phyloP scores from a whole-genome alignment of 1,140 invertebrate genomes.

The Drosophila micromelanica region DNA sequence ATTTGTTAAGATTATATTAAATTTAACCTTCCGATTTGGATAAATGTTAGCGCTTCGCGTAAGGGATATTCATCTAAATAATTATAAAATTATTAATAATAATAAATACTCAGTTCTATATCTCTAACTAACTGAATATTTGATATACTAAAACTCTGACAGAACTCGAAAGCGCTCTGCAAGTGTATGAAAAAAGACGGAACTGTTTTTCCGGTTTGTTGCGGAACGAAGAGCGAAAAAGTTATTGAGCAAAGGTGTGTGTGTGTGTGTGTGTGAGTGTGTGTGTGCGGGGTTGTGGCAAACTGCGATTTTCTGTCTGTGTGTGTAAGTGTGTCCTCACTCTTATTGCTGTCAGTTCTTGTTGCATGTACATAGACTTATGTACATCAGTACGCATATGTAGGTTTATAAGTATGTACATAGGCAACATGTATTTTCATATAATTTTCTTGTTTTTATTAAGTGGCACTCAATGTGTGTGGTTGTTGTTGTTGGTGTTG shows the following conservation, averaged over 20 bases:
- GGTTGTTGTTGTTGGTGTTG: slow-evolving; percentile 30
- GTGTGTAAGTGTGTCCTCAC: slow-evolving; percentile 34
- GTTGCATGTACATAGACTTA: slow-evolving; percentile 25
- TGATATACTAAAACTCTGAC: not conserved
- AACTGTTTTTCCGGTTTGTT: slow-evolving; percentile 2
- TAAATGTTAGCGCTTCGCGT: too few species aligned
- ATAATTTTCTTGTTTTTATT: slow-evolving; percentile 27
- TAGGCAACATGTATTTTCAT: slow-evolving; percentile 57
- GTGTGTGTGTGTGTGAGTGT: slow-evolving; percentile 11
- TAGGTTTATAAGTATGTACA: slow-evolving; percentile 53
- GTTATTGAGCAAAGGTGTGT: not conserved
- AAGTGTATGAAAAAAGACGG: slow-evolving; percentile 17
- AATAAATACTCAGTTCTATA: too few species aligned
- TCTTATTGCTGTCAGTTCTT: slow-evolving; percentile 49
- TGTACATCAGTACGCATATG: slow-evolving; percentile 4
- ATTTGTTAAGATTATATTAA: too few species aligned
- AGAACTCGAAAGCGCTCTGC: not conserved
- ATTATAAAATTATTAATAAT: too few species aligned
- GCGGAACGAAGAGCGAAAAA: not conserved
- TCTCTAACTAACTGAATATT: too few species aligned
- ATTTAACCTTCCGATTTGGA: too few species aligned
- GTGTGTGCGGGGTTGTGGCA: slow-evolving; percentile 36
- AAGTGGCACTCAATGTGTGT: slow-evolving; percentile 35
- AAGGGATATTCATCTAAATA: too few species aligned
- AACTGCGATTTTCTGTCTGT: slow-evolving; percentile 30